Evolutionary conservation across 1,140 invertebrate genomes (phyloP).

Genomic region (Drosophila elegans): DNA sequence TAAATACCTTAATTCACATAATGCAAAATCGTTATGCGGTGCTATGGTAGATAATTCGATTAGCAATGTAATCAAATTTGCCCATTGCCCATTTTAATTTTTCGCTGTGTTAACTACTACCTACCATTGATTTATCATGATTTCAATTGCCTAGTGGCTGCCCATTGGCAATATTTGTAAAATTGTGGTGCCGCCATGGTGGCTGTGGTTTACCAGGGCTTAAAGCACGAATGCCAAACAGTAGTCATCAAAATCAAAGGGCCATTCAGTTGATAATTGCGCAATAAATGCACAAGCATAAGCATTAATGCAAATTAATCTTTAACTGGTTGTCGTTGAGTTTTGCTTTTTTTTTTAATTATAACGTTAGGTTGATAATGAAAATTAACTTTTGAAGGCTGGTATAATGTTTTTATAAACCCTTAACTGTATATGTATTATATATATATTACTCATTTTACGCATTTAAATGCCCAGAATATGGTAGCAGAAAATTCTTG

Average conservation of each 20-base stretch:
- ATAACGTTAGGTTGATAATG: not conserved
- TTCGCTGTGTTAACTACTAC: not conserved
- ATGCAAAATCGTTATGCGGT: not conserved
- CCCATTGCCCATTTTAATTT: not conserved
- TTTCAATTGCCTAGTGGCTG: not conserved
- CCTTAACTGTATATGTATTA: no score
- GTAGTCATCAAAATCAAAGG: conserved; percentile 41
- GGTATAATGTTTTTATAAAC: not conserved
- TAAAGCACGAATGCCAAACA: conserved; percentile 21
- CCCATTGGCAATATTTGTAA: not conserved
- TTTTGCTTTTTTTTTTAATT: not conserved
- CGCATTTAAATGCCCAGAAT: not conserved
- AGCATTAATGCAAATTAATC: conserved; percentile 3
- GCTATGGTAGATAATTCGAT: conserved; percentile 4
- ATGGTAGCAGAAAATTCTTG: conserved; percentile 1
- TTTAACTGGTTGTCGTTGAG: conserved; percentile 1
- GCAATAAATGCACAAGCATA: conserved; percentile 38
- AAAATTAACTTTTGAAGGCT: not conserved
- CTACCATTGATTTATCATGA: not conserved
- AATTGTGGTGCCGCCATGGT: conserved; percentile 21
- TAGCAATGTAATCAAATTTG: not conserved
- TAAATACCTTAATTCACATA: not conserved
- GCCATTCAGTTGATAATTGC: conserved; percentile 40
- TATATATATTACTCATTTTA: not conserved
- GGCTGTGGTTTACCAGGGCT: conserved; percentile 42